A percentile compares a stretch with the other conserved stretches of the same genome.
phyloP scores from a whole-genome alignment of 2,113 vertebrate species.

The Laterallus jamaicensis region DNA sequence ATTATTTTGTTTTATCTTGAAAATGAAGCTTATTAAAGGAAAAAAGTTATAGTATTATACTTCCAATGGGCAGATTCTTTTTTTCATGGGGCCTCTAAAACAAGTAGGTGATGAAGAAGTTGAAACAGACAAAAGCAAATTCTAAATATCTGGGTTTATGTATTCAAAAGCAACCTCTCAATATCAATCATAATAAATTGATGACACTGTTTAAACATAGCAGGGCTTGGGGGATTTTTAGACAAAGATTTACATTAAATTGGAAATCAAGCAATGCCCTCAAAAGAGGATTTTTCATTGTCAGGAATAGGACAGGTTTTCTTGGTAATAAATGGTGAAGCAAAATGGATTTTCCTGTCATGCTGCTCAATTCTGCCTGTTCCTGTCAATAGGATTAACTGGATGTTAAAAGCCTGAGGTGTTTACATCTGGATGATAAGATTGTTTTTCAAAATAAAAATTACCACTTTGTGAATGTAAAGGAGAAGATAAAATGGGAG shows the following conservation, averaged over 20 bases:
- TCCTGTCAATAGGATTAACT: slow-evolving; percentile 2
- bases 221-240: not conserved
- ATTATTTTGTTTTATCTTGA: not conserved
- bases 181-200: not conserved
- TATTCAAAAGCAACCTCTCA: not conserved
- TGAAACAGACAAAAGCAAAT: not conserved
- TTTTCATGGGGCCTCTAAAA: not conserved
- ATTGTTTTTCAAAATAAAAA: not conserved
- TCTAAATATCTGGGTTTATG: not conserved
- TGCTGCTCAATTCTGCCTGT: slow-evolving; percentile 3
- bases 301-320: not conserved
- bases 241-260: not conserved
- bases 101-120: not conserved
- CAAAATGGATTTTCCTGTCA: slow-evolving; percentile 39
- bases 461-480: not conserved
- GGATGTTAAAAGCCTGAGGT: not conserved
- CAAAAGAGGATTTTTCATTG: not conserved
- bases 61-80: not conserved
- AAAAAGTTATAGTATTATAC: not conserved
- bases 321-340: not conserved
- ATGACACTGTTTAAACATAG: not conserved
- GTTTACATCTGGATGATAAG: not conserved
- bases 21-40: not conserved
- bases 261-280: not conserved
- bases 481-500: not conserved